These are phyloP conservation scores for Tragelaphus scriptus DNA, from an alignment of 2,113 vertebrate genomes.

Conservation along the genomic window DNA sequence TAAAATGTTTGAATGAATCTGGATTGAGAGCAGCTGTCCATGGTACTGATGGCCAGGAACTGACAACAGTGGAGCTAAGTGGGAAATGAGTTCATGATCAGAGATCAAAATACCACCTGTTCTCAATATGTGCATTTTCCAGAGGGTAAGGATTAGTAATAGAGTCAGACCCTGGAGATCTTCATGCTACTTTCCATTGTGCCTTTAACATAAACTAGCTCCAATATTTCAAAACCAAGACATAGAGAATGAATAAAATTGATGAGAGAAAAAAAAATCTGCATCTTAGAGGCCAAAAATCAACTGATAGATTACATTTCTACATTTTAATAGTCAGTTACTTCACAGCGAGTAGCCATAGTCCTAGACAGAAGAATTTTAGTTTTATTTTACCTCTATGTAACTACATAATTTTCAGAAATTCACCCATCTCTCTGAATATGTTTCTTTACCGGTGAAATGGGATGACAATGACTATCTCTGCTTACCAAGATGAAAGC, in stretches of 20 bases:
- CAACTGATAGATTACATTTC: background rate
- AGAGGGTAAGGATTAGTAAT: background rate
- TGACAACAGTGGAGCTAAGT: background rate
- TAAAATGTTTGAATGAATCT: background rate
- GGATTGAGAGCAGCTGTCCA: background rate
- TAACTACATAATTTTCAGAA: background rate
- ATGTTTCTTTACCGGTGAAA: background rate
- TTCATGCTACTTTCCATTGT: background rate
- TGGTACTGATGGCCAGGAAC: background rate
- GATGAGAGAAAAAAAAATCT: background rate
- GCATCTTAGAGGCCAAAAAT: background rate
- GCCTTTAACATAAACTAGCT: background rate
- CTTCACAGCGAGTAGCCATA: background rate
- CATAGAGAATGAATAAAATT: background rate
- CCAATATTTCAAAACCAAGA: background rate
- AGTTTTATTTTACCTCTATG: background rate
- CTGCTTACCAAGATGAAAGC: background rate
- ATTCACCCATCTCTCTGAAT: background rate
- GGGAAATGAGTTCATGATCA: background rate
- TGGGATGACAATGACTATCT: background rate
- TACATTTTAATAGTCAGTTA: background rate
- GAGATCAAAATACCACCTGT: background rate
- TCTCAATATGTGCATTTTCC: background rate
- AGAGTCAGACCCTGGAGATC: background rate
- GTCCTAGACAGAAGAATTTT: background rate